phyloP scores from a whole-genome alignment of 2,888 invertebrate species.

The Enoplolaimus lenunculus region DNA sequence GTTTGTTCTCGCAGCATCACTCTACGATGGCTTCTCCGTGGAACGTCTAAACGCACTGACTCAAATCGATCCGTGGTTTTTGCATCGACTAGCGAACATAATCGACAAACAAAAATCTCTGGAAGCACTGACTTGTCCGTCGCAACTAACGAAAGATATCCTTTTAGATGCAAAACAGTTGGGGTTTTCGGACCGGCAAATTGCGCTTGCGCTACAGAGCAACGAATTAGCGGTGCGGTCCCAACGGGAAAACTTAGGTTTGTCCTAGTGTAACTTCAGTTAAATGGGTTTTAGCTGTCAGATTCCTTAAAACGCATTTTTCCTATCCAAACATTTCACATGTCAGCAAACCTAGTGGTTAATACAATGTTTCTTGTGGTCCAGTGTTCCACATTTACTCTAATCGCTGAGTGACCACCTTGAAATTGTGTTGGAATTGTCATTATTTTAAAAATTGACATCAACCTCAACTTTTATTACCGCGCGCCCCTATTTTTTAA shows the following conservation, averaged over 20 bases:
- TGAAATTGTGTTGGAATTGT: too few species aligned
- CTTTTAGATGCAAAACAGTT: conserved; percentile 71
- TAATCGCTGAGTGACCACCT: too few species aligned
- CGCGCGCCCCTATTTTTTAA: too few species aligned
- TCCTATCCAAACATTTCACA: too few species aligned
- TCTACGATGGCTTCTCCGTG: conserved; percentile 63
- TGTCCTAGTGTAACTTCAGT: too few species aligned
- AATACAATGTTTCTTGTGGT: too few species aligned
- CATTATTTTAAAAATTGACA: too few species aligned
- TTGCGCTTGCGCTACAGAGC: conserved; percentile 52
- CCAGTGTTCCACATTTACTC: too few species aligned
- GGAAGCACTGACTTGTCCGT: neutral
- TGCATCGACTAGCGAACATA: conserved; percentile 82
- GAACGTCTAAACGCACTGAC: conserved; percentile 77
- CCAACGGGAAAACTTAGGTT: neutral
- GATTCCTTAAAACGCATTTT: too few species aligned
- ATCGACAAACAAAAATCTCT: conserved; percentile 53
- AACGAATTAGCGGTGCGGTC: conserved; percentile 2
- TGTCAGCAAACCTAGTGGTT: too few species aligned
- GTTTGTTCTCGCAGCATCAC: conserved; percentile 84
- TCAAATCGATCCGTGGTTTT: conserved; percentile 91
- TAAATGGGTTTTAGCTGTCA: too few species aligned
- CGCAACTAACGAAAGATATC: conserved; percentile 31
- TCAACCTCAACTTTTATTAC: too few species aligned
- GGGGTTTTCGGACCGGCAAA: conserved; percentile 93